Evolutionary conservation across 2,113 vertebrate genomes (phyloP).

Genomic region (Apaloderma vittatum): DNA sequence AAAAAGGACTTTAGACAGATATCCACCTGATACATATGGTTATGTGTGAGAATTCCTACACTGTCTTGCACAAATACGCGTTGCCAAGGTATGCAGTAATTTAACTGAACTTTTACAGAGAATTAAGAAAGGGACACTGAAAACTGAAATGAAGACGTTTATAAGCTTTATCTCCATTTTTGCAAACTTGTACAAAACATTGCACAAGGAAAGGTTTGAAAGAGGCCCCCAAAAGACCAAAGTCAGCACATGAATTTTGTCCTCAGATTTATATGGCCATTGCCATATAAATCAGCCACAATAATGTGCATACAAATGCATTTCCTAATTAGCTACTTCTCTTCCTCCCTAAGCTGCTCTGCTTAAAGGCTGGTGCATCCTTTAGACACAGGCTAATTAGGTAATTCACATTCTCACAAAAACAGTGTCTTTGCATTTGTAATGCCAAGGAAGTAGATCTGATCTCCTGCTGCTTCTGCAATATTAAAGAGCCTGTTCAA

Average conservation of each 20-base stretch:
- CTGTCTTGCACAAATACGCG: background rate
- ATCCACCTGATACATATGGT: background rate
- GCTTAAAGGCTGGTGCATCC: background rate
- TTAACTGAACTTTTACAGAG: background rate
- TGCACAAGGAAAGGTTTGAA: background rate
- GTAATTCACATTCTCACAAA: background rate
- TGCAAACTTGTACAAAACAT: background rate
- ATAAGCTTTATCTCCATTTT: background rate
- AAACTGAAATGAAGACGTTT: background rate
- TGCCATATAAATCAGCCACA: background rate
- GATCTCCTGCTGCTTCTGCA: background rate
- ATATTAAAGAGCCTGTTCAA: background rate
- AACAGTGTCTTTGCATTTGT: background rate
- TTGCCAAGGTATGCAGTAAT: background rate
- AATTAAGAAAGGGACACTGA: background rate
- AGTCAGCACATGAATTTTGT: background rate
- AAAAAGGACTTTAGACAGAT: background rate
- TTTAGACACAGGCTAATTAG: background rate
- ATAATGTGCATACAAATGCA: background rate
- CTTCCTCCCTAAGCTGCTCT: background rate
- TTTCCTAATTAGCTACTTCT: conserved; percentile 14
- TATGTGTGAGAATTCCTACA: background rate
- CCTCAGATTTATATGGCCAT: background rate
- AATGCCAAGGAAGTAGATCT: background rate
- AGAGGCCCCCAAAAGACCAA: background rate